These are phyloP conservation scores for Furnarius figulus DNA, from an alignment of 2,113 vertebrate species.

Conservation along the genomic window DNA sequence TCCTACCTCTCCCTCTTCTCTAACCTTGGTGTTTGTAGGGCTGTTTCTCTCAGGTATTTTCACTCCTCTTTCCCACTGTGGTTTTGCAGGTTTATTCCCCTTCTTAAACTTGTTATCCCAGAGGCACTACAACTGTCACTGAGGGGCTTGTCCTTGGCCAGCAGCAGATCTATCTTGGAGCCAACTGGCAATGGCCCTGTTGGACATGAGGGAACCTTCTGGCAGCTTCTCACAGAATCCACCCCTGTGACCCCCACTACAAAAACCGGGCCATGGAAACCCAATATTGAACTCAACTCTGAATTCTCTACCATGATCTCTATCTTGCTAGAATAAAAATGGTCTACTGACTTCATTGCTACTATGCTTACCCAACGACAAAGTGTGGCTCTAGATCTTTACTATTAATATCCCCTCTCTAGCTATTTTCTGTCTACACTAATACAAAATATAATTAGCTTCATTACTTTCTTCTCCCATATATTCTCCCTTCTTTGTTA, in stretches of 20 bases:
- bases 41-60: not conserved
- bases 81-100: not conserved
- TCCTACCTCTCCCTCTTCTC: not conserved
- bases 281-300: not conserved
- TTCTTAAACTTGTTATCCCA: not conserved
- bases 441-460: not conserved
- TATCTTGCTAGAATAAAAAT: not conserved
- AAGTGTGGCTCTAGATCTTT: not conserved
- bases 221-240: not conserved
- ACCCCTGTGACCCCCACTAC: no score
- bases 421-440: not conserved
- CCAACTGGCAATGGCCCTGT: not conserved
- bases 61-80: not conserved
- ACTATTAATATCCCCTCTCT: not conserved
- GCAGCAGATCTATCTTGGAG: fast-evolving
- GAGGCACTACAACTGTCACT: fast-evolving
- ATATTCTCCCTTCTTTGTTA: not conserved
- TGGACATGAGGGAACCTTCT: fast-evolving
- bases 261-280: not conserved
- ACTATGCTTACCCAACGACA: not conserved
- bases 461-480: not conserved
- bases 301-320: not conserved
- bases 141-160: not conserved
- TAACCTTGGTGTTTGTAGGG: not conserved
- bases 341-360: not conserved